Base-by-base conservation (phyloP, 1,140 invertebrate genomes). In the Trachymyrmex septentrionalis region DNA sequence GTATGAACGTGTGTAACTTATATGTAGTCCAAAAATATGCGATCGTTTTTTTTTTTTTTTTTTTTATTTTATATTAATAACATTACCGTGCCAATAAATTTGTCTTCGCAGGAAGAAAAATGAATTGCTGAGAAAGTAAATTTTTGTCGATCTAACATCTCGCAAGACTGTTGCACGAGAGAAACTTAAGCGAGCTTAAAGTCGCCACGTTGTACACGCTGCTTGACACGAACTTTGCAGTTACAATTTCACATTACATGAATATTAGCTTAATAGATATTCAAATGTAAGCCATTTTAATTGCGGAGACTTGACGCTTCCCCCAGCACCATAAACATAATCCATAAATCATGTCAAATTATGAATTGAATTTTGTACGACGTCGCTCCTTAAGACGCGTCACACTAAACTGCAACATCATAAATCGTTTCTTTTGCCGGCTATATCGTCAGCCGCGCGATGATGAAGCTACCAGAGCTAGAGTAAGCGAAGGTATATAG, bases 401-500 rank as follows among this genome's bases (percentile, higher is more conserved):
- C 80, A 84, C 69, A 75, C 80, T 84, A 84, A 84, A 84, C 80
- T 84, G 80, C 80, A 84, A 84, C 80, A 84, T 84, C 80, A 84
- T 84, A 84, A 84, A 84, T 84, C 80, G 80, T 84, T 75, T 84
- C 80, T 84, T 84, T 84, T 75, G 80, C 80, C 69, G 80, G 80
- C 67, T 73, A 73, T 75, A 84, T 75, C 69, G 80, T 73, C 69
- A 48, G 80, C 55, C 80, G 69, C 69, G 80, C 69, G 80, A 84
- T 84, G 80, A 84, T 84, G 80, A 84, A 84, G 80, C 80, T 75
- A 84, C 69, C 80, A 75, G 71, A 73, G 80, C 80, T 61, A 61
- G 69, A 84, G 80, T 73, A 59, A 73, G 80, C 80, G 69, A 50
- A 73, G 38, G 38, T 78, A 48, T 61, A 30, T 75, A 61, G 14